Conservation (phyloP, 2,113 vertebrate species). For the Aegithalos caudatus region DNA sequence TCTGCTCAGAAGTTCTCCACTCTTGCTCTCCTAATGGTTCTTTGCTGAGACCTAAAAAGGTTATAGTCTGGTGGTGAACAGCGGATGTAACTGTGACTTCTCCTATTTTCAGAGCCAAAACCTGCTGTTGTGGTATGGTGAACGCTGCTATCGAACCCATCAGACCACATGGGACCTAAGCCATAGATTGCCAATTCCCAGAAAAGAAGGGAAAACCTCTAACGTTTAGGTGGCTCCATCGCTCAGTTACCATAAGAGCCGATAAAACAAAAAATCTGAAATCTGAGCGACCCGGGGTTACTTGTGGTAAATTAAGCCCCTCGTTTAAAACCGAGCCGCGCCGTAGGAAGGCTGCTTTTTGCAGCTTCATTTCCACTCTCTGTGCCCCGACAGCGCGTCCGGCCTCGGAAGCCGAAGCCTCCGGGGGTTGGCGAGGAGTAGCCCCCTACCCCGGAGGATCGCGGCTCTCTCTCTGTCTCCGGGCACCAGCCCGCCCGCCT, state of each 20-base stretch:
- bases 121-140: not conserved
- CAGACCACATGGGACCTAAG: not conserved
- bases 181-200: not conserved
- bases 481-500: not conserved
- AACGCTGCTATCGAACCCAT: rapidly evolving
- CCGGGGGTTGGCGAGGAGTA: not conserved
- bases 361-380: not conserved
- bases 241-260: not conserved
- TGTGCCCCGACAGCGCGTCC: not conserved
- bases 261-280: not conserved
- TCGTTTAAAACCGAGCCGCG: too few relatives aligned
- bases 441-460: too few relatives aligned
- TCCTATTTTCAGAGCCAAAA: not conserved
- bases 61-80: rapidly evolving
- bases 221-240: rapidly evolving
- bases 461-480: not conserved
- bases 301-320: rapidly evolving
- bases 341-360: not conserved
- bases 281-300: not conserved
- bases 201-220: not conserved
- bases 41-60: not conserved
- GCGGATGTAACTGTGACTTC: not conserved
- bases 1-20: not conserved
- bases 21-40: not conserved
- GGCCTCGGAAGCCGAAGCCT: not conserved